These are phyloP conservation scores for Pseudomyrmex cubaensis DNA, from an alignment of 1,140 invertebrate species.

Conservation along the genomic window DNA sequence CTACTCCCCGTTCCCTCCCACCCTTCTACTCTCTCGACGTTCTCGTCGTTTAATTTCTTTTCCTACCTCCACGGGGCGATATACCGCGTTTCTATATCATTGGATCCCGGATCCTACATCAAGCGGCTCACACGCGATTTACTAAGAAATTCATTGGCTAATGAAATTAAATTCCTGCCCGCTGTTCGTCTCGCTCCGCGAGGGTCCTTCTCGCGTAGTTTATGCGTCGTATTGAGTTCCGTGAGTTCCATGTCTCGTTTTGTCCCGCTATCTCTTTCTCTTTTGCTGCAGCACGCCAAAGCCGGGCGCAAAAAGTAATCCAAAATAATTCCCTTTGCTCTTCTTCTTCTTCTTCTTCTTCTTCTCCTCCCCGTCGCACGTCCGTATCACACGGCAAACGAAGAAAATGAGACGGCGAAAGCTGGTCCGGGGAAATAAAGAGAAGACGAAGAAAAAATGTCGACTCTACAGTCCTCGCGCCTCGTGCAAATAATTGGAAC, in stretches of 20 bases:
- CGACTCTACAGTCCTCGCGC: constrained; percentile 50
- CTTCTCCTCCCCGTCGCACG: neutral
- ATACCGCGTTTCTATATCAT: constrained; percentile 52
- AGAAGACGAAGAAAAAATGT: constrained; percentile 37
- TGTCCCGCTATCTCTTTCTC: neutral
- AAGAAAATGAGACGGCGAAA: constrained; percentile 61
- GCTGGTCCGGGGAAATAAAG: constrained; percentile 47
- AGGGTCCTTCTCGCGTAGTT: constrained; percentile 48
- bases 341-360: too few relatives aligned
- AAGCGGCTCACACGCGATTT: constrained; percentile 72
- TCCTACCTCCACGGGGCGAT: constrained; percentile 2
- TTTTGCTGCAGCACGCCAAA: constrained; percentile 14
- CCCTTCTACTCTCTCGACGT: constrained; percentile 12
- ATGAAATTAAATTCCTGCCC: constrained; percentile 75
- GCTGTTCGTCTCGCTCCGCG: neutral
- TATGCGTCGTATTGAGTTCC: constrained; percentile 73
- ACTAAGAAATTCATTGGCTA: constrained; percentile 73
- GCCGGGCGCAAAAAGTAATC: constrained; percentile 69
- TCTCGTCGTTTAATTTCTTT: constrained; percentile 56
- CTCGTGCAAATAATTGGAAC: constrained; percentile 78
- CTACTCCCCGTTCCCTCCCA: neutral
- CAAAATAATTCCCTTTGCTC: constrained; percentile 69
- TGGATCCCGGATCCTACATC: constrained; percentile 56
- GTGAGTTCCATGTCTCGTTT: constrained; percentile 25
- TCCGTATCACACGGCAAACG: constrained; percentile 60